Percentiles rank a stretch among this genome's conserved stretches.
Conservation (phyloP, 2,888 invertebrate species). For the Agonopterix alstromeriana region DNA sequence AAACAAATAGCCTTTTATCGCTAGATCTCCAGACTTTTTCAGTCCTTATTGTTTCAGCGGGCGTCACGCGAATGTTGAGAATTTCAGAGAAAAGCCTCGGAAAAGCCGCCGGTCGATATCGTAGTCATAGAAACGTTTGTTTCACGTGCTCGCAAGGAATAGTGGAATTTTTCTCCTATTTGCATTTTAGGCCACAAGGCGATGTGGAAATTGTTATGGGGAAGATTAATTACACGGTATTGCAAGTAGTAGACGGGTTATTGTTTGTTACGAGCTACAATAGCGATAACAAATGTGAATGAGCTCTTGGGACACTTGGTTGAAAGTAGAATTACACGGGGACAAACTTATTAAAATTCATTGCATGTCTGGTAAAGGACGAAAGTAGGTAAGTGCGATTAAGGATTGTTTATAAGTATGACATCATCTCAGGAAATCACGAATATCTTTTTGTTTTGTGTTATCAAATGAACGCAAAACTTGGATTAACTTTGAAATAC, state of each 20-base stretch:
- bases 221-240: conserved; percentile 24
- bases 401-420: neutral
- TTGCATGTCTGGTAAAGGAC: conserved; percentile 7
- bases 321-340: conserved; percentile 14
- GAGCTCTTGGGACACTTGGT: conserved; percentile 14
- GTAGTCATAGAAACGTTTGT: conserved; percentile 69
- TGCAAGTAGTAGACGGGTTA: neutral
- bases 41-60: conserved; percentile 60
- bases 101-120: conserved; percentile 72
- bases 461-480: no score
- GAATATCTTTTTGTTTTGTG: no score
- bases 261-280: neutral
- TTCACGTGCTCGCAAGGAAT: conserved; percentile 57
- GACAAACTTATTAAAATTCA: conserved; percentile 15
- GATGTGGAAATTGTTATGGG: conserved; percentile 43
- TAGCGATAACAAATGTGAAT: conserved; percentile 2
- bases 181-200: conserved; percentile 67
- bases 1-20: conserved; percentile 9
- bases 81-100: conserved; percentile 68
- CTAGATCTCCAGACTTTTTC: conserved; percentile 24
- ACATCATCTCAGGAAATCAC: conserved; percentile 2
- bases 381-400: conserved; percentile 1
- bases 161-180: conserved; percentile 52
- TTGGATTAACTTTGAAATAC: no score
- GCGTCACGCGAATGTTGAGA: conserved; percentile 63